Evolutionary conservation across 1,140 invertebrate genomes (phyloP).

Genomic region (Drosophila virilis): DNA sequence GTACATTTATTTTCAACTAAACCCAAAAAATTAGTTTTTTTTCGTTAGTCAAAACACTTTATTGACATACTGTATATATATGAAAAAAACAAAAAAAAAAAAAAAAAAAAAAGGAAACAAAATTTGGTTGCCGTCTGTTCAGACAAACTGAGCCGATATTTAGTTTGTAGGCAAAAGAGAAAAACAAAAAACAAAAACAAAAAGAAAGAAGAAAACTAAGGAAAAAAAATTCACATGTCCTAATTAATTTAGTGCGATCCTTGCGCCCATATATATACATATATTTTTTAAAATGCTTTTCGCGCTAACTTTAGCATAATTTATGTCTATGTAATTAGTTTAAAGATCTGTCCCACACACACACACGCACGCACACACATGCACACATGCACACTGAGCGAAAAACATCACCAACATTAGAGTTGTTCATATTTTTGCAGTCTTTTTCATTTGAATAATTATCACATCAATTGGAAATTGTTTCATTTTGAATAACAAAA

Average conservation of each 20-base stretch:
- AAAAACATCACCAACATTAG: constrained; percentile 36
- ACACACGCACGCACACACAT: neutral
- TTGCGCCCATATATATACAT: neutral
- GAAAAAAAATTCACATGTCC: constrained; percentile 25
- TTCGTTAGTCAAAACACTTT: too few relatives aligned
- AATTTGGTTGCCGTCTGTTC: constrained; percentile 10
- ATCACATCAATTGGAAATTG: neutral
- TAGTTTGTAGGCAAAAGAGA: constrained; percentile 17
- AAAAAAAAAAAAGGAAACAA: neutral
- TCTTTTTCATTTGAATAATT: constrained; percentile 12
- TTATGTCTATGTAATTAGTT: constrained; percentile 54
- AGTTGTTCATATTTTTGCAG: neutral
- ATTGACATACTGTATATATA: too few relatives aligned
- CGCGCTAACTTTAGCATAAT: constrained; percentile 34
- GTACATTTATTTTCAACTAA: too few relatives aligned
- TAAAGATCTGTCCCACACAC: constrained; percentile 26
- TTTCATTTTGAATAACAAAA: neutral
- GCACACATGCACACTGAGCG: too few relatives aligned
- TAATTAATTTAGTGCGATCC: constrained; percentile 32
- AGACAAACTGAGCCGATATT: constrained; percentile 19
- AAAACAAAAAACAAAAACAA: neutral
- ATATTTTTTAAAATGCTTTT: neutral
- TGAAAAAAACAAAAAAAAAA: neutral
- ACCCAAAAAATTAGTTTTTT: too few relatives aligned
- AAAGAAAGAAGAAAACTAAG: constrained; percentile 3